phyloP scores from a whole-genome alignment of 2,888 invertebrate genomes.

The Augiades crinisus region DNA sequence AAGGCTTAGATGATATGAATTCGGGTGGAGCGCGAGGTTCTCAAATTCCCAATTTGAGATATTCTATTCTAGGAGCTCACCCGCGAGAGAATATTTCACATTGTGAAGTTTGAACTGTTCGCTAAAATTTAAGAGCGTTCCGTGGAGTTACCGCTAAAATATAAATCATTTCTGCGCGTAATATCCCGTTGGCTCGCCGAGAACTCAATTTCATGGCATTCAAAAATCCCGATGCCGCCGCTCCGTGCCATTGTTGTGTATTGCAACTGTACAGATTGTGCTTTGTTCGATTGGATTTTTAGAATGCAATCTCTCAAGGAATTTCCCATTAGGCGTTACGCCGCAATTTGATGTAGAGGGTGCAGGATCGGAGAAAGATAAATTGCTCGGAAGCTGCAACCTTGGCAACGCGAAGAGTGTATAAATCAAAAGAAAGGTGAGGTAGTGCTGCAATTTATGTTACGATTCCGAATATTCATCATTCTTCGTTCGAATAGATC shows the following conservation, averaged over 20 bases:
- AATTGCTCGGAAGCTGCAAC: slow-evolving; percentile 17
- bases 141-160: slow-evolving; percentile 9
- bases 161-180: slow-evolving; percentile 49
- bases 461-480: slow-evolving; percentile 2
- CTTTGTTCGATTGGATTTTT: slow-evolving; percentile 48
- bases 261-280: slow-evolving; percentile 30
- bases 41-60: too few species aligned
- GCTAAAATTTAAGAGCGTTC: slow-evolving; percentile 22
- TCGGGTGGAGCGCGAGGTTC: too few species aligned
- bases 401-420: slow-evolving; percentile 13
- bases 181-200: slow-evolving; percentile 41
- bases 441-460: slow-evolving; percentile 2
- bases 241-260: slow-evolving; percentile 8
- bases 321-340: slow-evolving; percentile 36
- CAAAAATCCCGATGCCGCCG: slow-evolving; percentile 45
- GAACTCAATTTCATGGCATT: slow-evolving; percentile 54
- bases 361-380: slow-evolving; percentile 16
- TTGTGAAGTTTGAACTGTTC: slow-evolving; percentile 19
- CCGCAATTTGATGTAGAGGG: slow-evolving; percentile 20
- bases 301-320: slow-evolving; percentile 53
- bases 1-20: too few species aligned
- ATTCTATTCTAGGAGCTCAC: too few species aligned
- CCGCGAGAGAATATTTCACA: slow-evolving; percentile 5
- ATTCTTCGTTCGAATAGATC: background rate
- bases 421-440: slow-evolving; percentile 20